Evolutionary conservation across 2,113 vertebrate genomes (phyloP).

Genomic region (Mobula hypostoma): DNA sequence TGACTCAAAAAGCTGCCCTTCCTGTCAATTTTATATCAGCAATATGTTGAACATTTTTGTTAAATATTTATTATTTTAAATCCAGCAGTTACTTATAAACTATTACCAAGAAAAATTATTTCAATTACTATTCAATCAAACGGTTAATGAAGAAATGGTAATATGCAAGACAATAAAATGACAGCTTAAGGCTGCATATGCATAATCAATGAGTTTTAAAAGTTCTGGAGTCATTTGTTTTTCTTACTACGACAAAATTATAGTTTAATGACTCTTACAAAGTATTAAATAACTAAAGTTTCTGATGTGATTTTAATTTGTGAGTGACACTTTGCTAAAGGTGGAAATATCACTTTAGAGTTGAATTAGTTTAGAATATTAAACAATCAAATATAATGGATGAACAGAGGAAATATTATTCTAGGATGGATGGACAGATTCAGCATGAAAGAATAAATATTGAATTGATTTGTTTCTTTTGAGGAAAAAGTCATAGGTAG

Average conservation of each 20-base stretch:
- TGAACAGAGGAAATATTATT: not conserved
- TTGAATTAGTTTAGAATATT: not conserved
- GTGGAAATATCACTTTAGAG: not conserved
- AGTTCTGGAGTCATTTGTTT: not conserved
- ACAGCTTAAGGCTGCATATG: not conserved
- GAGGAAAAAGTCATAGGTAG: not conserved
- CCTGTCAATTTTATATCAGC: not conserved
- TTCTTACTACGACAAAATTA: not conserved
- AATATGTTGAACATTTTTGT: too few relatives aligned
- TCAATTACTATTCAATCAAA: not conserved
- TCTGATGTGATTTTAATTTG: not conserved
- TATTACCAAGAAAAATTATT: not conserved
- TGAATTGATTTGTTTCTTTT: conserved; percentile 15
- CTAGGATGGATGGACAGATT: not conserved
- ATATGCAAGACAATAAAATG: not conserved
- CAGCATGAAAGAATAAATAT: not conserved
- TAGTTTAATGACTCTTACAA: conserved; percentile 1
- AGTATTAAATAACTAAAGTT: conserved; percentile 12
- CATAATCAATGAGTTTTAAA: not conserved
- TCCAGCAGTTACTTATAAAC: not conserved
- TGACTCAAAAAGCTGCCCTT: not conserved
- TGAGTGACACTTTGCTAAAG: not conserved
- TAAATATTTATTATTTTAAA: not conserved
- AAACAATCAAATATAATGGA: not conserved
- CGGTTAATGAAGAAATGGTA: not conserved